These are phyloP conservation scores for Mugil cephalus DNA, from an alignment of 2,113 vertebrate genomes.

Conservation along the genomic window DNA sequence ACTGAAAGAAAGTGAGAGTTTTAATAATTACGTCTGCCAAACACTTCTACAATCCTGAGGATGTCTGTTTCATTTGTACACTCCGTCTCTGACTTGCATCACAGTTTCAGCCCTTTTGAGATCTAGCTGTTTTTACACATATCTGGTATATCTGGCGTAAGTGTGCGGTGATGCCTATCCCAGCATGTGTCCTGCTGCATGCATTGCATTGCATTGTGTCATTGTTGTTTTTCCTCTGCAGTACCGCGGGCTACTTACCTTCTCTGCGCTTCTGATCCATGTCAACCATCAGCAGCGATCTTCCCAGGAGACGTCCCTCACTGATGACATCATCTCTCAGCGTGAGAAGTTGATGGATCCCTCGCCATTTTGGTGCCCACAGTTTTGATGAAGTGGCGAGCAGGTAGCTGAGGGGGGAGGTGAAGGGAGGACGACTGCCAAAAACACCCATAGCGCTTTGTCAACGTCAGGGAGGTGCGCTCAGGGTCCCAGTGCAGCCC, in stretches of 20 bases:
- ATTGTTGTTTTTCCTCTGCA: constrained; percentile 27
- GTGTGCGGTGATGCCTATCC: no score
- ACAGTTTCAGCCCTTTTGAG: not conserved
- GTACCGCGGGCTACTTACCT: constrained; percentile 18
- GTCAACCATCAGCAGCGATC: constrained; percentile 61
- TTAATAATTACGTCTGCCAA: no score
- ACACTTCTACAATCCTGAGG: no score
- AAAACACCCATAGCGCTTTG: constrained; percentile 75
- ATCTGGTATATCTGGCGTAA: no score
- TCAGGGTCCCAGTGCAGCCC: constrained; percentile 64
- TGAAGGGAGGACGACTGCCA: constrained; percentile 66
- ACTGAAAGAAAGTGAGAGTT: no score
- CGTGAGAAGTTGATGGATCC: constrained; percentile 78
- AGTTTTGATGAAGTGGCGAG: constrained; percentile 79
- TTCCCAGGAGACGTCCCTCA: constrained; percentile 62
- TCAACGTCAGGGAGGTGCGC: constrained; percentile 77
- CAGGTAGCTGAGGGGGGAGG: constrained; percentile 65
- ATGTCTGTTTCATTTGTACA: not conserved
- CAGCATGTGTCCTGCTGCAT: no score
- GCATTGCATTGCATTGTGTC: not conserved
- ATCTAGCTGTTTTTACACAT: constrained; percentile 2
- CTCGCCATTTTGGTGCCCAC: constrained; percentile 66
- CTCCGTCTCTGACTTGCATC: not conserved
- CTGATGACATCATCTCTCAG: constrained; percentile 82
- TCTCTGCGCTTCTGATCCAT: constrained; percentile 60